Conservation (phyloP, 1,140 invertebrate species). For the Campoletis sonorensis region DNA sequence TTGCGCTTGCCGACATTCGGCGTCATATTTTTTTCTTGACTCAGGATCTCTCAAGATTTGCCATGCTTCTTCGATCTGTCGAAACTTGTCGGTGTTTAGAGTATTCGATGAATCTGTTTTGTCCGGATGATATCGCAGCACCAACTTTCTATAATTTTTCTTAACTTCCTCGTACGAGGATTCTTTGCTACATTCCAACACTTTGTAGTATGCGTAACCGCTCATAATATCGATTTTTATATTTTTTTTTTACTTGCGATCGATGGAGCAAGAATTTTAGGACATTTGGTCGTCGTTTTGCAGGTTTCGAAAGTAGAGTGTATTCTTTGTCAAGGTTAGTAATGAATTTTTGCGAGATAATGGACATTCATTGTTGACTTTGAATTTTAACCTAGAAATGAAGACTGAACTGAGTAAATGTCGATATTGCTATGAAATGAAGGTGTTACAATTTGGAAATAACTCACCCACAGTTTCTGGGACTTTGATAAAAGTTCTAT, state of each 20-base stretch:
- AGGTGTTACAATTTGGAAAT: too few relatives aligned
- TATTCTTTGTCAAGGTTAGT: neutral
- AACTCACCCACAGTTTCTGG: too few relatives aligned
- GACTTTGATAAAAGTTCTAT: too few relatives aligned
- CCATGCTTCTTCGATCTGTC: conserved; percentile 81
- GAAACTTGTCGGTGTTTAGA: conserved; percentile 71
- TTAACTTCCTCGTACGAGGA: conserved; percentile 80
- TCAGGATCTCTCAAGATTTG: conserved; percentile 78
- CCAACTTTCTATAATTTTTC: conserved; percentile 79
- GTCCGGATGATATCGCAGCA: conserved; percentile 81
- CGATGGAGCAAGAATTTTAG: neutral
- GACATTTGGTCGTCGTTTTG: neutral
- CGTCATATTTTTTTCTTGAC: conserved; percentile 79
- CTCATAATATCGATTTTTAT: conserved; percentile 10
- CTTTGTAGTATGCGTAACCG: conserved; percentile 76
- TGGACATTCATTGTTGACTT: too few relatives aligned
- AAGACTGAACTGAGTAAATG: too few relatives aligned
- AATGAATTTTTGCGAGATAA: too few relatives aligned
- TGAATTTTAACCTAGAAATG: too few relatives aligned
- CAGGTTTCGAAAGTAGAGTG: neutral
- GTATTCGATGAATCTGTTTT: conserved; percentile 70
- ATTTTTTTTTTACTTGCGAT: neutral
- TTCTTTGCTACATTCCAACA: conserved; percentile 78
- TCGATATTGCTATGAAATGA: too few relatives aligned
- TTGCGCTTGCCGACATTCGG: conserved; percentile 73